Percentiles rank a stretch among this genome's conserved stretches.
Evolutionary conservation across 2,113 vertebrate species (phyloP).

Genomic region (Lontra canadensis): DNA sequence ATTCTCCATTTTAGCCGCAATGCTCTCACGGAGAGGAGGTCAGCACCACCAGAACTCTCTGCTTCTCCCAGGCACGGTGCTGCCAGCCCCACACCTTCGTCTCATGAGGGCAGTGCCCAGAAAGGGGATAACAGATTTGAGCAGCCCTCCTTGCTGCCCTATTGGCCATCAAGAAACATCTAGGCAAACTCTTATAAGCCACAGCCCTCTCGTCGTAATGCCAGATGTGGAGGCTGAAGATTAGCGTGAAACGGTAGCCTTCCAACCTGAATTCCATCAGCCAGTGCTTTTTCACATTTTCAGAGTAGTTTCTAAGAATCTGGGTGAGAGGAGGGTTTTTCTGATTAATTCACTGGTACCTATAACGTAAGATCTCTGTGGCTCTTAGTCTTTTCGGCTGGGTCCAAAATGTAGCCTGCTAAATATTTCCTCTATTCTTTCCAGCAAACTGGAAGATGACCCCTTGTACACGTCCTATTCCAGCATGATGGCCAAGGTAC

Average conservation of each 20-base stretch:
- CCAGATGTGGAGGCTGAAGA: background rate
- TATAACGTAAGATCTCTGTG: background rate
- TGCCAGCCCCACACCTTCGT: background rate
- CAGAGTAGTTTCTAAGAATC: background rate
- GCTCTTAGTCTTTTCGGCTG: background rate
- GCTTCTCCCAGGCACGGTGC: background rate
- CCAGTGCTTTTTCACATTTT: background rate
- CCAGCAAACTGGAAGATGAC: conserved; percentile 95
- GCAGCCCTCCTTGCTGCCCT: background rate
- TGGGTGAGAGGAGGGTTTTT: background rate
- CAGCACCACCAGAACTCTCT: background rate
- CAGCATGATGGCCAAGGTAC: conserved; percentile 99
- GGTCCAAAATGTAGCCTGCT: background rate
- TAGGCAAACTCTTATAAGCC: background rate
- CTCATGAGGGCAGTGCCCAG: background rate
- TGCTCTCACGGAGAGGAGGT: conserved; percentile 97
- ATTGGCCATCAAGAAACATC: background rate
- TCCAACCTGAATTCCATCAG: background rate
- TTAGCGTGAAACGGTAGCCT: background rate
- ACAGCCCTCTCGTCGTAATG: background rate
- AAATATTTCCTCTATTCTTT: conserved; percentile 72
- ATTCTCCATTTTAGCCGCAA: conserved; percentile 98
- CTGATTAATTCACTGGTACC: background rate
- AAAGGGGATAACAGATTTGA: background rate
- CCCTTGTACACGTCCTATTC: conserved; percentile 96